Base-by-base conservation (phyloP, 2,888 invertebrate species). In the Chelonus formosanus region DNA sequence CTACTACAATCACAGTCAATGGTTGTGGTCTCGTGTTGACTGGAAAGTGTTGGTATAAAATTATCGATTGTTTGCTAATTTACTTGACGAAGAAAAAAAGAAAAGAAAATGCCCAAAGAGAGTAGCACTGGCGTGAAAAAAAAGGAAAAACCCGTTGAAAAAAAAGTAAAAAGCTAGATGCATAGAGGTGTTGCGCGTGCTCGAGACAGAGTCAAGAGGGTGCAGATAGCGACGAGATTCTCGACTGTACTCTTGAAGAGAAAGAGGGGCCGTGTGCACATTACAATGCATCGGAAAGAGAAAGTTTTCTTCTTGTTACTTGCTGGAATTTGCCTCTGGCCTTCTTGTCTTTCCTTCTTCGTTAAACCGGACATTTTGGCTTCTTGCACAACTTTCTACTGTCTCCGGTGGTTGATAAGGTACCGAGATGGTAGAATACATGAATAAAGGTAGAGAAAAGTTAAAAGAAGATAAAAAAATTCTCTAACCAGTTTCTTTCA, bases 301-400 rank as follows among this genome's bases (percentile, higher is more conserved):
- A 60, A 66, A 69, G 63, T 44, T 68, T 68, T 66, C 53, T 57
- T 53, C 66, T 55, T 63, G 55, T 65, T 68, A 58, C 59, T 40
- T 55, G 43, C 35, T 50, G 62, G 45, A 68, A 58, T 68, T 53
- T 56, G 55, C 59, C 47, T 20, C 20, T 52, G 44, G 55, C 59
- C 43, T 47, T 47, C 58, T 52, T 34, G 43, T 50, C 61, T 45
- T 57, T 35, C 43, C 43, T 53, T 32, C 7, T 52, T 36, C 40
- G 34, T 40, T 35, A 44, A 50, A 45, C 45, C 48, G 44, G 55
- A 8, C 40, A 34, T 34, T 40, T 55, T 40, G 54, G 10, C 40
- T 34, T 35, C 20, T 55, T 40, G n/a, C 35, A 34, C 55, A 61
- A 65, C 43, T 55, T 55, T 40, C 10, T 20, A 36, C 54, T 55